These are phyloP conservation scores for Cyanoramphus novaezelandiae DNA, from an alignment of 2,113 vertebrate genomes.

Conservation along the genomic window DNA sequence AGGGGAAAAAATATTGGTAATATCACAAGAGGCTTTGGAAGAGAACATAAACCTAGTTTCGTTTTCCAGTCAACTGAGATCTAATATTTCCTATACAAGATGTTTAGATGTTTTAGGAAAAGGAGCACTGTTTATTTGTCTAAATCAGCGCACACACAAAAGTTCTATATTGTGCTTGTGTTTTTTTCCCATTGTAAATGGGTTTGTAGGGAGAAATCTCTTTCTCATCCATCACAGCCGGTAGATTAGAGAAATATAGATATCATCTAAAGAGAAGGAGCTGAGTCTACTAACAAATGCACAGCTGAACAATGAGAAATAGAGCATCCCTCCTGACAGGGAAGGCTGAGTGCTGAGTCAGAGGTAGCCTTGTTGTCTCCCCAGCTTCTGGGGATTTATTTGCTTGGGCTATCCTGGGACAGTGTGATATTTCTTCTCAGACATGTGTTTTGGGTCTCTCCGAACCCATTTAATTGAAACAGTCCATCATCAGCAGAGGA, in stretches of 20 bases:
- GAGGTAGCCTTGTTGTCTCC: background rate
- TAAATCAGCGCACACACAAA: background rate
- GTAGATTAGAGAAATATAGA: slow-evolving; percentile 54
- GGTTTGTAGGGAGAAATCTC: slow-evolving; percentile 42
- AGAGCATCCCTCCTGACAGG: background rate
- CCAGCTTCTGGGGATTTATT: background rate
- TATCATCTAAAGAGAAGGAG: slow-evolving; percentile 23
- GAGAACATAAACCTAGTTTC: slow-evolving; percentile 52
- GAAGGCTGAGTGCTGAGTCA: background rate
- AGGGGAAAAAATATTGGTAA: slow-evolving; percentile 31
- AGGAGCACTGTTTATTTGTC: slow-evolving; percentile 36
- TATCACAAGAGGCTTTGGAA: slow-evolving; percentile 46
- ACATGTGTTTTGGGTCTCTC: background rate
- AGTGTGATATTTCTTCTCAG: background rate
- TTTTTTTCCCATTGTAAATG: slow-evolving; percentile 50
- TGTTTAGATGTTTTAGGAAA: slow-evolving; percentile 16
- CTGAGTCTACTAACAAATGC: background rate
- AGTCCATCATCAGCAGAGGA: background rate
- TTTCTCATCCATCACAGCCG: background rate
- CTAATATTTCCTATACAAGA: slow-evolving; percentile 50
- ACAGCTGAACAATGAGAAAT: background rate
- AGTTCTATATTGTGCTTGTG: slow-evolving; percentile 10
- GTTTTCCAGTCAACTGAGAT: slow-evolving; percentile 33
- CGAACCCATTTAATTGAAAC: background rate
- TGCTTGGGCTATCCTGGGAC: background rate